Evolutionary conservation across 2,888 invertebrate species (phyloP), one percentile per base, ranked within the genome.

Genomic region (Reticulitermes lucifugus): DNA sequence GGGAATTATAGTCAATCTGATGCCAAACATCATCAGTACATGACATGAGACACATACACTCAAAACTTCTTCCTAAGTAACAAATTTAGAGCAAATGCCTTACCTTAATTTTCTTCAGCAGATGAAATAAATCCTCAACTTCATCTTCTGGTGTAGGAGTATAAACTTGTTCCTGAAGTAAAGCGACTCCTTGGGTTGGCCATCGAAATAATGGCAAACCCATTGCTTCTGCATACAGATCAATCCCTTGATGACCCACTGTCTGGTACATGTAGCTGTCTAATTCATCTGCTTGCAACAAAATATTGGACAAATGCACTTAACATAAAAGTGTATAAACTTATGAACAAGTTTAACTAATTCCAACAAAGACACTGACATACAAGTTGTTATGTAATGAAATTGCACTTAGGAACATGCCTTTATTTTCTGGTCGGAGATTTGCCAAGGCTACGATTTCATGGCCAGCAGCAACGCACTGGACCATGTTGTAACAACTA

Each of bases 261-360:
- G 98, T 98, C 93, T 99, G 99, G 90, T 99, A 99, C 99, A 99
- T 99, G 90, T 97, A 99, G 90, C 98, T 98, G 91, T 99, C 98
- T 89, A 98, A 90, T 91, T 98, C 98, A 93, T 96, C 96, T 95
- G 90, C 71, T 91, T 91, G 88, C 83, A 86, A 87, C 79, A 83
- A 75, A 70, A 71, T 29, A 60, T 55, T 70, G 22, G 29, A 35
- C 71, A 41, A 77, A 43, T 5, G 9, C n/a, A 2, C 25, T 65
- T 65, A 41, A 46, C 29, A 41, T 77, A 41, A 41, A 4, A 35
- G 35, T 77, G 2, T 22, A 22, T 7, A 10, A 77, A 77, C 9
- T 46, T 77, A 46, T 14, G 77, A 77, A 22, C 41, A 75, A 41
- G 18, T 7, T 41, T 12, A 25, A 75, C 25, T 22, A 7, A 75